Evolutionary conservation across 2,888 invertebrate genomes (phyloP).

Genomic region (Cremastinae sp.): DNA sequence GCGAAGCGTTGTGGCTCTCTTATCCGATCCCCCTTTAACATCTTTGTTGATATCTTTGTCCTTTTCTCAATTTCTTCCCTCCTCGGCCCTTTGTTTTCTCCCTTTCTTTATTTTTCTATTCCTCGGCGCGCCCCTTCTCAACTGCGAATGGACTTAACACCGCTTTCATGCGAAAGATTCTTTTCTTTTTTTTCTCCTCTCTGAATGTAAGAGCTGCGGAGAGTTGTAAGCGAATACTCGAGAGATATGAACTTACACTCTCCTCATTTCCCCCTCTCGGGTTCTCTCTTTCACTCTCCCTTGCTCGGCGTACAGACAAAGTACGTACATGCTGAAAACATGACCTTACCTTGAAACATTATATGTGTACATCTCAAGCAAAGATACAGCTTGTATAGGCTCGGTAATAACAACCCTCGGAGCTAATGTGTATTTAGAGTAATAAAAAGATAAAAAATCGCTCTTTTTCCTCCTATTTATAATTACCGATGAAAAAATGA

Average conservation of each 20-base stretch:
- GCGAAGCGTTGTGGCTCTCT: too few relatives aligned
- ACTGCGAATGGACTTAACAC: too few relatives aligned
- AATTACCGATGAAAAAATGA: not conserved
- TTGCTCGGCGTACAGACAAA: constrained; percentile 58
- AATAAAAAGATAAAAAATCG: constrained; percentile 14
- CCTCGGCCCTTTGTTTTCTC: constrained; percentile 8
- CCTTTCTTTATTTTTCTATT: constrained; percentile 9
- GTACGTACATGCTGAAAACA: constrained; percentile 44
- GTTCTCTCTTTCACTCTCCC: constrained; percentile 29
- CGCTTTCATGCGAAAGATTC: not conserved
- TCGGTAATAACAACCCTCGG: constrained; percentile 34
- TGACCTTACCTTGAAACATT: constrained; percentile 44
- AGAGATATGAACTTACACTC: constrained; percentile 48
- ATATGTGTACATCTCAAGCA: constrained; percentile 35
- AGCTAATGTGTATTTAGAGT: constrained; percentile 15
- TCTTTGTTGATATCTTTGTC: constrained; percentile 22
- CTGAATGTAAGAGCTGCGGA: constrained; percentile 15
- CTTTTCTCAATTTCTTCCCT: constrained; percentile 1
- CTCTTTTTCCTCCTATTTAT: not conserved
- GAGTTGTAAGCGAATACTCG: constrained; percentile 50
- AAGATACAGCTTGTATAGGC: constrained; percentile 34
- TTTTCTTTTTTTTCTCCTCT: not conserved
- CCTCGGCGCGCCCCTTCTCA: not conserved
- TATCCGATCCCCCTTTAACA: constrained; percentile 1
- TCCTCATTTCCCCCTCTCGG: constrained; percentile 29